Evolutionary conservation across 1,140 invertebrate genomes (phyloP).

Genomic region (Tetramorium alpestre): DNA sequence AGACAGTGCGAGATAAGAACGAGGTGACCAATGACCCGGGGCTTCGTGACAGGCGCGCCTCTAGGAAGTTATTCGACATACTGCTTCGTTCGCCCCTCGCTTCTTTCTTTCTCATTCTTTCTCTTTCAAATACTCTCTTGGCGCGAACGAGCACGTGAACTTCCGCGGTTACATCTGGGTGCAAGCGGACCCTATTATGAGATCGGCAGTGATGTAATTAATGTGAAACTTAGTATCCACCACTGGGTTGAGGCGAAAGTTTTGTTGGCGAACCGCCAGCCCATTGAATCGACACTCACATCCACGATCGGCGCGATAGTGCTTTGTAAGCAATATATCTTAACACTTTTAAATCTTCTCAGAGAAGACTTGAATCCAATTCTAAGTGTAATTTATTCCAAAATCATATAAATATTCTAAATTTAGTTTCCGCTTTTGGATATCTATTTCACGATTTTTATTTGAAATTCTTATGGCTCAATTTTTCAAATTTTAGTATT

Average conservation of each 20-base stretch:
- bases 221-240: constrained; percentile 37
- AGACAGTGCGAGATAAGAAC: constrained; percentile 76
- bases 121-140: constrained; percentile 32
- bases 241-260: constrained; percentile 36
- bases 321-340: neutral
- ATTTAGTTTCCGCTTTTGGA: neutral
- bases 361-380: neutral
- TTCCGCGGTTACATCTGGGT: constrained; percentile 49
- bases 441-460: neutral
- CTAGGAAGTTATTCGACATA: constrained; percentile 81
- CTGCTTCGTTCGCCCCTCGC: constrained; percentile 65
- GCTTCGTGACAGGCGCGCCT: constrained; percentile 83
- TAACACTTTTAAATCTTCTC: neutral
- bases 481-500: neutral
- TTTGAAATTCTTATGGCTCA: neutral
- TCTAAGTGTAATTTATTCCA: neutral
- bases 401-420: neutral
- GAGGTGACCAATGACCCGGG: constrained; percentile 81
- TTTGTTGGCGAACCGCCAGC: neutral
- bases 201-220: constrained; percentile 45
- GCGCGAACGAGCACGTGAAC: constrained; percentile 31
- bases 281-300: neutral
- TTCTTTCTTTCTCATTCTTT: constrained; percentile 23
- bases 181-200: constrained; percentile 23
- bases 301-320: neutral